These are phyloP conservation scores for Tylochromis polylepis DNA, from an alignment of 2,113 vertebrate species.

Conservation along the genomic window DNA sequence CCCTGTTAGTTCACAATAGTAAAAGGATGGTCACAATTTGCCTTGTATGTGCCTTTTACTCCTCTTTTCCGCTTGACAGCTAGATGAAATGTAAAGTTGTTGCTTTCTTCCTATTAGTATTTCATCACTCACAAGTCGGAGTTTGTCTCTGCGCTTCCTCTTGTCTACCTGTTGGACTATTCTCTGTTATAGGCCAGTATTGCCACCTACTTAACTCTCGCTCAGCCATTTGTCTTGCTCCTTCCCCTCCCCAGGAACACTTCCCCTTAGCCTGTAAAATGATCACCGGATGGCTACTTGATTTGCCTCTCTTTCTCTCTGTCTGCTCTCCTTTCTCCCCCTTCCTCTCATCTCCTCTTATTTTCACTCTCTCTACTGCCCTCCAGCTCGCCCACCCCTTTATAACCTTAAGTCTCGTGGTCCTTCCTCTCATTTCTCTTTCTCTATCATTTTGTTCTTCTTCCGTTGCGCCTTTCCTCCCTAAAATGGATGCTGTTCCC, in stretches of 20 bases:
- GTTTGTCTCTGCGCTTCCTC: not conserved
- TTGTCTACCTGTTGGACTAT: constrained; percentile 37
- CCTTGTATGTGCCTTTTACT: not conserved
- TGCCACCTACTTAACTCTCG: constrained; percentile 73
- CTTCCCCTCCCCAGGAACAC: constrained; percentile 76
- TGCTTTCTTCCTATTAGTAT: not conserved
- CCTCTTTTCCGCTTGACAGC: not conserved
- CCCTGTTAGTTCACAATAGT: not conserved
- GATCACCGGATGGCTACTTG: constrained; percentile 76
- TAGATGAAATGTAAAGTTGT: not conserved
- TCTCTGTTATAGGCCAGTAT: constrained; percentile 10
- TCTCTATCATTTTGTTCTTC: constrained; percentile 42
- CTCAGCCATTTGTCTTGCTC: constrained; percentile 82
- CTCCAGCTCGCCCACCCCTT: not conserved
- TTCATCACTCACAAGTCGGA: not conserved
- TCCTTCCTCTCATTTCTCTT: constrained; percentile 13
- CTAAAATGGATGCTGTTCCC: constrained; percentile 55
- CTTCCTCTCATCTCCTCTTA: constrained; percentile 26
- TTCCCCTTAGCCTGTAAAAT: constrained; percentile 78
- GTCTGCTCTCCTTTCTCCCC: constrained; percentile 37
- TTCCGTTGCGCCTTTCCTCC: constrained; percentile 37
- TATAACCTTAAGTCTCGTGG: constrained; percentile 23
- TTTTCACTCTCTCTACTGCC: constrained; percentile 42
- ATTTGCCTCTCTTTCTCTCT: constrained; percentile 61
- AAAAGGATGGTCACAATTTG: not conserved